Conservation (phyloP, 2,888 invertebrate genomes). For the Clostera curtula region DNA sequence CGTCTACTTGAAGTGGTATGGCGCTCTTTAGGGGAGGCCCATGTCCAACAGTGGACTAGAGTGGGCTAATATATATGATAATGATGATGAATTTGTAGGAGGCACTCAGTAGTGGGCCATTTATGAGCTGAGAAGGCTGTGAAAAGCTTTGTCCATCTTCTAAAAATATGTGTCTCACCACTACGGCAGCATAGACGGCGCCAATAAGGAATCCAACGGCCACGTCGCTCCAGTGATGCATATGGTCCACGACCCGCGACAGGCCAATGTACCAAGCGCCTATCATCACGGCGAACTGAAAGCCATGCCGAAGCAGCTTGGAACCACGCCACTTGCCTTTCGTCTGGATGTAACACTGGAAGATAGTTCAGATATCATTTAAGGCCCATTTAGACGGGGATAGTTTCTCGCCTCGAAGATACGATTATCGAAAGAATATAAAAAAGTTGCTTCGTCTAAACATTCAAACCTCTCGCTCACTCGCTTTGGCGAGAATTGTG, state of each 20-base stretch:
- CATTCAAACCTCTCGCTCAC: no score
- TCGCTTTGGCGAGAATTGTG: no score
- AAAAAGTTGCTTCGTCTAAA: not conserved
- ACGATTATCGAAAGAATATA: no score
- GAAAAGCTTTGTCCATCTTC: not conserved
- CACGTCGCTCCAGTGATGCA: constrained; percentile 94
- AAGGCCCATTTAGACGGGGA: no score
- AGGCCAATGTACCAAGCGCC: constrained; percentile 84
- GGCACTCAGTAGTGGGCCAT: no score
- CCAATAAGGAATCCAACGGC: constrained; percentile 81
- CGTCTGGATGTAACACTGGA: constrained; percentile 85
- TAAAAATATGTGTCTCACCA: constrained; percentile 38
- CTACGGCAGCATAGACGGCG: constrained; percentile 68
- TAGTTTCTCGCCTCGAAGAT: no score
- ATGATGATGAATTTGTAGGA: no score
- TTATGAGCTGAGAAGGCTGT: not conserved
- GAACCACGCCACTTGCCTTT: constrained; percentile 84
- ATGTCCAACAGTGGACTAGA: no score
- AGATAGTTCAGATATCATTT: constrained; percentile 4
- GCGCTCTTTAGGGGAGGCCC: no score
- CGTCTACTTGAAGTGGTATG: no score
- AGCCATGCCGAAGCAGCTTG: constrained; percentile 81
- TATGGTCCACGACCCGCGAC: constrained; percentile 88
- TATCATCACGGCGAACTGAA: constrained; percentile 81
- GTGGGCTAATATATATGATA: no score